A percentile compares a stretch with the other conserved stretches of the same genome.
phyloP scores from a whole-genome alignment of 2,888 invertebrate genomes.

The Lingula anatina region DNA sequence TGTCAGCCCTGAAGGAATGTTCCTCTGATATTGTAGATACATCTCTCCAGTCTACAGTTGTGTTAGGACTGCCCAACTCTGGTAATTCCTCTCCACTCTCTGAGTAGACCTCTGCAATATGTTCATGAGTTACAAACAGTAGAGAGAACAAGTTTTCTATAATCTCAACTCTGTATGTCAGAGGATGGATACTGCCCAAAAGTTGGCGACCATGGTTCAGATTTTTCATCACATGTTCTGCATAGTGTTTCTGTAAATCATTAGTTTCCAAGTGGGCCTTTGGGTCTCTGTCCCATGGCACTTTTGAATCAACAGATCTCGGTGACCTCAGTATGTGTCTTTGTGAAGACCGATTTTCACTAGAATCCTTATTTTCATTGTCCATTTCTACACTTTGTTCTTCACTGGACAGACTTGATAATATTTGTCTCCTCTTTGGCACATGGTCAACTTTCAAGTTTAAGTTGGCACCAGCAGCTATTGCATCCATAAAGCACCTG shows the following conservation, averaged over 20 bases:
- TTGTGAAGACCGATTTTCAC: neutral
- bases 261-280: neutral
- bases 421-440: no score
- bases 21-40: no score
- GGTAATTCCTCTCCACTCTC: constrained; percentile 18
- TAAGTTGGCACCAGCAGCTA: constrained; percentile 33
- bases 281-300: neutral
- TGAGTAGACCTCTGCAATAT: constrained; percentile 56
- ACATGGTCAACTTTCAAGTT: no score
- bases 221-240: constrained; percentile 25
- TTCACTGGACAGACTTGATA: neutral
- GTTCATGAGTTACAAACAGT: constrained; percentile 64
- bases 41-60: no score
- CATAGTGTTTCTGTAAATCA: constrained; percentile 23
- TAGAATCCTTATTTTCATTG: neutral
- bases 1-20: no score
- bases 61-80: no score
- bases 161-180: constrained; percentile 56
- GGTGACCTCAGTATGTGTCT: neutral
- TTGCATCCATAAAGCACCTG: constrained; percentile 39
- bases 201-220: constrained; percentile 21
- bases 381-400: neutral
- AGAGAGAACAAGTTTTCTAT: constrained; percentile 70
- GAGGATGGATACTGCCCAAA: constrained; percentile 32
- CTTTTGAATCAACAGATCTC: neutral